phyloP scores from a whole-genome alignment of 2,113 vertebrate genomes.

The Limnothrissa miodon region DNA sequence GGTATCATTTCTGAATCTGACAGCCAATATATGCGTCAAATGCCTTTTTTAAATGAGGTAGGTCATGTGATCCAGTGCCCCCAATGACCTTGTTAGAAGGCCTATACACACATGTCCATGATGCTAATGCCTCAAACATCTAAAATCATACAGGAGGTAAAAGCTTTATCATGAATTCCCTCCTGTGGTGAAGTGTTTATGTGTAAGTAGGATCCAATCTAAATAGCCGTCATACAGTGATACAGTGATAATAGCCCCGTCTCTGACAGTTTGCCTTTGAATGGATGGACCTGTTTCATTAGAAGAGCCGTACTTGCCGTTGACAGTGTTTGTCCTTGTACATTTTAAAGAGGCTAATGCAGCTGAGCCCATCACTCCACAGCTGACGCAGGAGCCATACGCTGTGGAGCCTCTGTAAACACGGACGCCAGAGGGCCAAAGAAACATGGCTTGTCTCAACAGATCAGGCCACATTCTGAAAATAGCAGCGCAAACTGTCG shows the following conservation, averaged over 20 bases:
- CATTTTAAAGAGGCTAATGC: not conserved
- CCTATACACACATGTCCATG: not conserved
- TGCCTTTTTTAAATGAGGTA: not conserved
- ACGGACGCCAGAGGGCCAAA: conserved; percentile 8
- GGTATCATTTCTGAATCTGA: not conserved
- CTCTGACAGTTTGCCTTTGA: not conserved
- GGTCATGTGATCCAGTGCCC: not conserved
- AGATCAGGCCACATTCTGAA: conserved; percentile 22
- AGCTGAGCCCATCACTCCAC: not conserved
- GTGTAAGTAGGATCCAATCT: not conserved
- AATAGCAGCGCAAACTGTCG: conserved; percentile 11
- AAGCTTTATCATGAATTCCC: not conserved
- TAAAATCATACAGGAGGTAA: not conserved
- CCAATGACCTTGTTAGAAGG: not conserved
- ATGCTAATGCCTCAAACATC: not conserved
- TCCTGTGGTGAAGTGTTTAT: not conserved
- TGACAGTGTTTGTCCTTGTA: not conserved
- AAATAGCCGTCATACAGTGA: not conserved
- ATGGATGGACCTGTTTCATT: not conserved
- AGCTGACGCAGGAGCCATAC: not conserved
- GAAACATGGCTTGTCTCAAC: not conserved
- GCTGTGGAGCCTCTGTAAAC: not conserved
- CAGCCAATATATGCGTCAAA: not conserved
- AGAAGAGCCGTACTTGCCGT: not conserved
- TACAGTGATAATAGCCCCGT: not conserved